A percentile compares a stretch with the other conserved stretches of the same genome.
These are phyloP conservation scores for Rhynchophorus ferrugineus DNA, from an alignment of 1,140 invertebrate species.

Conservation along the genomic window DNA sequence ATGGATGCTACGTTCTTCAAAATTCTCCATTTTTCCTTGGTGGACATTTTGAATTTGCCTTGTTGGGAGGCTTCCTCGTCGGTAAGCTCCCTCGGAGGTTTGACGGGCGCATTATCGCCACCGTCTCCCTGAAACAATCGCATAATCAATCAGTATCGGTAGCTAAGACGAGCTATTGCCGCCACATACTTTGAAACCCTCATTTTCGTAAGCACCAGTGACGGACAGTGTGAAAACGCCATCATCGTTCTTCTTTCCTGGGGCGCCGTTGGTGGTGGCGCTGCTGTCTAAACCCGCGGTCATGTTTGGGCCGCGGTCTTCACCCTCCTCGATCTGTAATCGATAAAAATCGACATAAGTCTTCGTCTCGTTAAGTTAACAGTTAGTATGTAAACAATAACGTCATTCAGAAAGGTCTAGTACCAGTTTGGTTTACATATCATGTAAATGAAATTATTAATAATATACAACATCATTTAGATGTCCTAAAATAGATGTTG, in stretches of 20 bases:
- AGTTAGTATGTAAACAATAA: too few relatives aligned
- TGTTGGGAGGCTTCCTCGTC: constrained; percentile 57
- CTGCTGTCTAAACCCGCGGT: constrained; percentile 33
- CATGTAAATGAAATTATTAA: too few relatives aligned
- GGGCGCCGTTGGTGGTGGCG: constrained; percentile 21
- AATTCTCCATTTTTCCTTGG: constrained; percentile 77
- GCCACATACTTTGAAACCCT: constrained; percentile 58
- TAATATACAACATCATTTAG: too few relatives aligned
- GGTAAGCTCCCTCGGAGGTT: constrained; percentile 52
- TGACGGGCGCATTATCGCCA: constrained; percentile 45
- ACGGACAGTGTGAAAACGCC: constrained; percentile 47
- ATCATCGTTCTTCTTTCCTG: constrained; percentile 26
- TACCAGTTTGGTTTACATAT: too few relatives aligned
- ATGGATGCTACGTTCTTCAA: constrained; percentile 81
- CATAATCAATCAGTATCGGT: too few relatives aligned
- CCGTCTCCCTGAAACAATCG: constrained; percentile 36
- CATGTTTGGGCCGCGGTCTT: constrained; percentile 36
- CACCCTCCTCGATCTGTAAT: constrained; percentile 38
- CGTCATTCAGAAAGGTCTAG: too few relatives aligned
- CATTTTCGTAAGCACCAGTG: constrained; percentile 56
- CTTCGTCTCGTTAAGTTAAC: too few relatives aligned
- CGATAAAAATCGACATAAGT: neutral
- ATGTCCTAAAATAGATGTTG: too few relatives aligned
- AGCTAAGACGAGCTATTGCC: too few relatives aligned
- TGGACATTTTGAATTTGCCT: constrained; percentile 68